phyloP scores from a whole-genome alignment of 2,797 vertebrate species.

The Sparus aurata region DNA sequence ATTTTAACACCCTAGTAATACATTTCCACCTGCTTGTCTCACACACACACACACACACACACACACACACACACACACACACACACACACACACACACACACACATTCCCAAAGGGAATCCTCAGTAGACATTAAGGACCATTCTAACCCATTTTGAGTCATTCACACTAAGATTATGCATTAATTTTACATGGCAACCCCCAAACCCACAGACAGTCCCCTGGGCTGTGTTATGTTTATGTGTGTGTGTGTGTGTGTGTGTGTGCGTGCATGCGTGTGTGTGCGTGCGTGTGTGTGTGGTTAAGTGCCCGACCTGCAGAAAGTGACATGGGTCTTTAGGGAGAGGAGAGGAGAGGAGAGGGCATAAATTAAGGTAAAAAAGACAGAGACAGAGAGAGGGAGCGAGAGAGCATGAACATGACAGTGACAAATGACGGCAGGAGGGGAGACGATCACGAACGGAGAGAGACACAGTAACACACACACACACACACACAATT shows the following conservation, averaged over 20 bases:
- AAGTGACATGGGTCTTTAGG: constrained; percentile 46
- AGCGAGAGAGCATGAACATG: constrained; percentile 50
- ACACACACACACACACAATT: not conserved
- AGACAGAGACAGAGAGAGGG: not conserved
- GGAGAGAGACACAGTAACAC: constrained; percentile 33
- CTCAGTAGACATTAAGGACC: constrained; percentile 1
- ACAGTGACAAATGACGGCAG: constrained; percentile 69
- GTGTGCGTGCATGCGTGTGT: constrained; percentile 18
- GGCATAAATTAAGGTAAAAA: constrained; percentile 29
- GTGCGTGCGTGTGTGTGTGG: constrained; percentile 22
- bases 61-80: not conserved
- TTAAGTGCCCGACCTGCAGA: constrained; percentile 43
- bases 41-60: not conserved
- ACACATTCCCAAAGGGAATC: not conserved
- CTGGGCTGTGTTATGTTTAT: constrained; percentile 15
- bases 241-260: constrained; percentile 14
- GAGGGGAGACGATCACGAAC: constrained; percentile 54
- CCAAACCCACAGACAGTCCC: constrained; percentile 14
- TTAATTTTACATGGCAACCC: constrained; percentile 48
- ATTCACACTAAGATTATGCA: constrained; percentile 23
- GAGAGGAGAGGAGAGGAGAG: constrained; percentile 24
- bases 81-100: too few species aligned
- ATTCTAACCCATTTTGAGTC: constrained; percentile 10
- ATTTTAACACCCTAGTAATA: not conserved
- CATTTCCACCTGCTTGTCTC: not conserved